Conservation (phyloP, 2,113 vertebrate species). For the Notarius quadriscutis region DNA sequence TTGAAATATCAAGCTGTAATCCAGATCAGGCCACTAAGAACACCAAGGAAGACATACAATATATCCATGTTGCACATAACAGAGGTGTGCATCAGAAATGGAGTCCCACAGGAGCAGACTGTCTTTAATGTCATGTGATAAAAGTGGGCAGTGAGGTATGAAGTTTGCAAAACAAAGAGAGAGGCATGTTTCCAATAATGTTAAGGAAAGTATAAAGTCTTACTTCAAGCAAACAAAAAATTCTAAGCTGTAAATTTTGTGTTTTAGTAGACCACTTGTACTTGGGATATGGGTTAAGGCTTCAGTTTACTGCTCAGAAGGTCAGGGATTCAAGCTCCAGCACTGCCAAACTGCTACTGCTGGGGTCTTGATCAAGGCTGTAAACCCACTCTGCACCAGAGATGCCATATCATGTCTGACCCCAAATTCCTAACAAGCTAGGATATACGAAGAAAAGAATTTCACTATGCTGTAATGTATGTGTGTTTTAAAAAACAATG, state of each 20-base stretch:
- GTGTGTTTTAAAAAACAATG: too few species aligned
- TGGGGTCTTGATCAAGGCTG: too few species aligned
- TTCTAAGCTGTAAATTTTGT: background rate
- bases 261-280: background rate
- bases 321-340: too few species aligned
- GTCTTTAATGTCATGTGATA: background rate
- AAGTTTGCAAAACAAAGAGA: background rate
- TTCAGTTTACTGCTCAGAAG: too few species aligned
- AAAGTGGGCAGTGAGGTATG: background rate
- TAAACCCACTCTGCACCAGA: too few species aligned
- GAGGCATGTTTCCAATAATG: background rate
- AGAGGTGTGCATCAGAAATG: background rate
- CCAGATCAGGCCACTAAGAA: background rate
- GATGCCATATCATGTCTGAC: too few species aligned
- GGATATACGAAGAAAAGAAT: too few species aligned
- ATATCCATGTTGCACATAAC: background rate
- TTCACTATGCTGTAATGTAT: too few species aligned
- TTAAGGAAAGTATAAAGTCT: background rate
- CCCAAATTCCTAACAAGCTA: too few species aligned
- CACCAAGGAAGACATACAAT: background rate
- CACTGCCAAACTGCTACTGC: too few species aligned
- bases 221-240: background rate
- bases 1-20: conserved; percentile 4
- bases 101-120: background rate
- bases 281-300: background rate